phyloP scores from a whole-genome alignment of 2,797 vertebrate genomes.

The Sus cebifrons region DNA sequence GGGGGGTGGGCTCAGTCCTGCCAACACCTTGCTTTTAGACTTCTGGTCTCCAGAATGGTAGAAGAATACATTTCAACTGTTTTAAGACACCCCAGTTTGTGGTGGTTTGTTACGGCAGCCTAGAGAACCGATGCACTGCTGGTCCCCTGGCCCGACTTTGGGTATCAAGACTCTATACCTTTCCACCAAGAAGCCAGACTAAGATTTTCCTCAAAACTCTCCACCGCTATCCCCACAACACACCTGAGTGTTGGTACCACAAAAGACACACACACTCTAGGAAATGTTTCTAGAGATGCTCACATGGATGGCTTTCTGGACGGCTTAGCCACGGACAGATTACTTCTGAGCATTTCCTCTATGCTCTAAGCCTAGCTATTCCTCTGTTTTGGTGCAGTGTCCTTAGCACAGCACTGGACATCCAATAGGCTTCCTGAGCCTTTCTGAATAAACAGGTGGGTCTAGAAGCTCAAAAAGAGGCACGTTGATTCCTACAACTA shows the following conservation, averaged over 20 bases:
- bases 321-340: rapidly evolving
- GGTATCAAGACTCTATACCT: no score
- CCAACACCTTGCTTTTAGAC: not conserved
- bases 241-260: not conserved
- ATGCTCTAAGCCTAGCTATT: not conserved
- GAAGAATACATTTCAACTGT: not conserved
- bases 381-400: no score
- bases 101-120: not conserved
- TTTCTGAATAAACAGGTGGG: no score
- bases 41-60: not conserved
- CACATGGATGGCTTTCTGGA: not conserved
- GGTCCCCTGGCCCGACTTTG: not conserved
- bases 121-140: not conserved
- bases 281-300: not conserved
- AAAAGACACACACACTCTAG: not conserved
- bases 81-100: rapidly evolving
- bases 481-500: not conserved
- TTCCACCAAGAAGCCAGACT: not conserved
- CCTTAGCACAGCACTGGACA: not conserved
- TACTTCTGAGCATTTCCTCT: no score
- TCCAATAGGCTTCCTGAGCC: not conserved
- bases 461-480: not conserved
- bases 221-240: not conserved
- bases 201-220: not conserved
- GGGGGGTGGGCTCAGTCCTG: rapidly evolving